Evolutionary conservation across 2,113 vertebrate species (phyloP), one percentile per base, ranked within the genome.

Genomic region (Melozone crissalis): DNA sequence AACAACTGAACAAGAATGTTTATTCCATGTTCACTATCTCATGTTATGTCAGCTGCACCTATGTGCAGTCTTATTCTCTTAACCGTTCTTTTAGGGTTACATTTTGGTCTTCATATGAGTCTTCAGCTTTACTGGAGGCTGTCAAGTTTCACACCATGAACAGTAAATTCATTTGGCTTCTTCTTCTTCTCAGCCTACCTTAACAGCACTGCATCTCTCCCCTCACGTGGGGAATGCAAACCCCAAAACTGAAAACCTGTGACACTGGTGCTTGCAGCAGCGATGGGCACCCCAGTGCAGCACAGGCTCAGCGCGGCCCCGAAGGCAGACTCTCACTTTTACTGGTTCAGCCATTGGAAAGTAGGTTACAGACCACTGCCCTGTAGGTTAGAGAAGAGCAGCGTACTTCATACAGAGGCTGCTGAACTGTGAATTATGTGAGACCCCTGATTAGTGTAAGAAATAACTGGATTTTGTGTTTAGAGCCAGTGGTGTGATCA

Each of bases 221-320:
- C 11, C 0, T 1, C 23, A 21, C 4, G 15, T 54, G 61, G 1
- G 33, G 11, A 11, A 15, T 13, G 35, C 12, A 71, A 57, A 52
- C 8, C 21, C 21, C 4, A 1, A 21, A n/a, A 43, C 37, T 61
- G 26, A 79, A 78, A 85, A 10, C 20, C 9, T 22, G 7, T 55
- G 27, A 11, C 54, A 47, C 14, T 16, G 7, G 4, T 61, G 39
- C 49, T 68, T 65, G 33, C 55, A 78, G 68, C 72, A 61, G 24
- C 1, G 4, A 28, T 11, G 21, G 31, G 18, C 8, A 28, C 7
- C 4, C 9, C 31, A 9, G 15, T 2, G 15, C 37, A 84, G n/a
- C 24, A 37, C 51, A 74, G 9, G 41, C 16, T 44, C 74, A 55
- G 43, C 3, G 1, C 8, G 9, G 18, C 11, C 66, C 63, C 10